These are phyloP conservation scores for Dendrolimus kikuchii DNA, from an alignment of 1,140 invertebrate species.

Conservation along the genomic window DNA sequence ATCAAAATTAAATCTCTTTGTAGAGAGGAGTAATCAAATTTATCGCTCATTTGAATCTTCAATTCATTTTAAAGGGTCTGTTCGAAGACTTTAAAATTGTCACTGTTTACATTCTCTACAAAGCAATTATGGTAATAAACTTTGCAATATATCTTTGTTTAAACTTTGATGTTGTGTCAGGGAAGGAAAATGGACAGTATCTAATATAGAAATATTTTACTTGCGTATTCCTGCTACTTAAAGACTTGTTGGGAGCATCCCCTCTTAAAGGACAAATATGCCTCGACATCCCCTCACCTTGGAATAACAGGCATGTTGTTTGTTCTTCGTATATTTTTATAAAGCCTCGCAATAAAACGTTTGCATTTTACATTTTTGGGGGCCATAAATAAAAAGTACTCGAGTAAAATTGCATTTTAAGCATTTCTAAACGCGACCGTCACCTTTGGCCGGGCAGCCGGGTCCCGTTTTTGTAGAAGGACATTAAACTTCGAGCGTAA, in stretches of 20 bases:
- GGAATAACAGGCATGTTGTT: constrained; percentile 59
- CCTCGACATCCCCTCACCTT: constrained; percentile 48
- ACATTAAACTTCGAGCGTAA: constrained; percentile 37
- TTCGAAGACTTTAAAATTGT: constrained; percentile 25
- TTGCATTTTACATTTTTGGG: constrained; percentile 67
- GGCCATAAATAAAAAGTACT: constrained; percentile 64
- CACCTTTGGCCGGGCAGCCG: constrained; percentile 38
- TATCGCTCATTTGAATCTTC: constrained; percentile 65
- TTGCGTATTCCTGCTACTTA: constrained; percentile 15
- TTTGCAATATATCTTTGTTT: constrained; percentile 10
- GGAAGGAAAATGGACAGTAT: constrained; percentile 2
- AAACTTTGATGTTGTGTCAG: constrained; percentile 1
- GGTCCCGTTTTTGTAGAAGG: constrained; percentile 26
- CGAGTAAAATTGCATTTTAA: constrained; percentile 68
- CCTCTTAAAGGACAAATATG: constrained; percentile 41
- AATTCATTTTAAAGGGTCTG: constrained; percentile 52
- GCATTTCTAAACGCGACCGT: constrained; percentile 53
- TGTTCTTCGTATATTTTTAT: constrained; percentile 61
- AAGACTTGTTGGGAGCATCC: constrained; percentile 23
- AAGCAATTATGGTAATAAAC: constrained; percentile 29
- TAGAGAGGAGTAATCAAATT: constrained; percentile 61
- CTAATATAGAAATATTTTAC: constrained; percentile 8
- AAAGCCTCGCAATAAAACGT: constrained; percentile 64
- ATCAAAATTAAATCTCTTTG: constrained; percentile 70
- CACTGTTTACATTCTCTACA: constrained; percentile 37